Percentiles rank a stretch among this genome's conserved stretches.
phyloP scores from a whole-genome alignment of 2,797 vertebrate genomes.

The Acomys russatus region DNA sequence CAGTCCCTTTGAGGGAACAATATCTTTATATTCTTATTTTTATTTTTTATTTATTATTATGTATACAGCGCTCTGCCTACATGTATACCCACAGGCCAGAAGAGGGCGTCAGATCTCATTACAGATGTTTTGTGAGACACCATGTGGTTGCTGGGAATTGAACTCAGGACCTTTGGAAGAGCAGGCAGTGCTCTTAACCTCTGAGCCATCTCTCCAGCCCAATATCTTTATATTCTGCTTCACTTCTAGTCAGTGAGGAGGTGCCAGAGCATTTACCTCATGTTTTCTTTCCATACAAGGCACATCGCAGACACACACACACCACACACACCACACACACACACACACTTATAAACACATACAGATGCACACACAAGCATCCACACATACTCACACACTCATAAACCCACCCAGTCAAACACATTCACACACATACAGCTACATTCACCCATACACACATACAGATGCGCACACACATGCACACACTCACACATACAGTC shows the following conservation, averaged over 20 bases:
- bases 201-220: too few species aligned
- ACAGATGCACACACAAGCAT: too few species aligned
- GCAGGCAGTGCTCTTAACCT: too few species aligned
- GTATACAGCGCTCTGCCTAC: too few species aligned
- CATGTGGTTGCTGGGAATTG: too few species aligned
- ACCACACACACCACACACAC: too few species aligned
- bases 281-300: not conserved
- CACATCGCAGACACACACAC: not conserved
- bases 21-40: too few species aligned
- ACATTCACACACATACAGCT: not conserved
- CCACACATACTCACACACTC: not conserved
- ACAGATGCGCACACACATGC: not conserved
- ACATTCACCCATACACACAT: not conserved
- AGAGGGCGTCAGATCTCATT: too few species aligned
- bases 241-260: not conserved
- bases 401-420: not conserved
- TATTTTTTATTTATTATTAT: too few species aligned
- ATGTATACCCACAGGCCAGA: too few species aligned
- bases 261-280: not conserved
- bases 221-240: conserved; percentile 10
- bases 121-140: too few species aligned
- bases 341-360: not conserved
- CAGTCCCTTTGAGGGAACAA: not conserved
- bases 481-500: not conserved
- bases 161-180: too few species aligned